A percentile compares a stretch with the other conserved stretches of the same genome.
Conservation (phyloP, 1,140 invertebrate species). For the Wiebesia pumilae region DNA sequence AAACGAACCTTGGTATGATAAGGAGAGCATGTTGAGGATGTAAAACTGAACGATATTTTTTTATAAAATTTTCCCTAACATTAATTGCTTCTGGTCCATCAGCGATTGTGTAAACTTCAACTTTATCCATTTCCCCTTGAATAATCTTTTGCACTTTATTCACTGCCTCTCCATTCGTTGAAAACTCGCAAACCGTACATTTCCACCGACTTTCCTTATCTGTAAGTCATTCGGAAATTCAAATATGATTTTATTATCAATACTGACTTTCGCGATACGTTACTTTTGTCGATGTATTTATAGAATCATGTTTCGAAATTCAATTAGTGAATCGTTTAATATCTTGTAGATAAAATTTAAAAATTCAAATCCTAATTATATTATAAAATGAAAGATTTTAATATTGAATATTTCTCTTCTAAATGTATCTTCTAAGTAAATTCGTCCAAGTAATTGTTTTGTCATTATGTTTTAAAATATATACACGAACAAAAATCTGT, state of each 20-base stretch:
- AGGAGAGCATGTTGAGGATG: conserved; percentile 84
- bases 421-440: no score
- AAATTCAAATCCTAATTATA: no score
- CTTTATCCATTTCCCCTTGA: conserved; percentile 68
- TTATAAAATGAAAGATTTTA: no score
- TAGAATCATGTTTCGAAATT: no score
- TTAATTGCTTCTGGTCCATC: conserved; percentile 79
- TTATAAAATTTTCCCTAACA: conserved; percentile 77
- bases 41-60: conserved; percentile 79
- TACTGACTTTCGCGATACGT: background rate
- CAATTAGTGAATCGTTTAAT: no score
- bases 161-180: conserved; percentile 77
- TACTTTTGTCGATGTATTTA: background rate
- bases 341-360: no score
- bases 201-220: conserved; percentile 81
- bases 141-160: conserved; percentile 70
- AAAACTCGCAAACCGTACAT: conserved; percentile 82
- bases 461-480: no score
- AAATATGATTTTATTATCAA: background rate
- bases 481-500: no score
- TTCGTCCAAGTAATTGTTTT: no score
- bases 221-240: conserved; percentile 56
- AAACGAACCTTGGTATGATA: conserved; percentile 75
- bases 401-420: no score
- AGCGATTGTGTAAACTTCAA: conserved; percentile 63